A percentile compares a stretch with the other conserved stretches of the same genome.
Conservation (phyloP, 2,888 invertebrate species). For the Branchellion lobata region DNA sequence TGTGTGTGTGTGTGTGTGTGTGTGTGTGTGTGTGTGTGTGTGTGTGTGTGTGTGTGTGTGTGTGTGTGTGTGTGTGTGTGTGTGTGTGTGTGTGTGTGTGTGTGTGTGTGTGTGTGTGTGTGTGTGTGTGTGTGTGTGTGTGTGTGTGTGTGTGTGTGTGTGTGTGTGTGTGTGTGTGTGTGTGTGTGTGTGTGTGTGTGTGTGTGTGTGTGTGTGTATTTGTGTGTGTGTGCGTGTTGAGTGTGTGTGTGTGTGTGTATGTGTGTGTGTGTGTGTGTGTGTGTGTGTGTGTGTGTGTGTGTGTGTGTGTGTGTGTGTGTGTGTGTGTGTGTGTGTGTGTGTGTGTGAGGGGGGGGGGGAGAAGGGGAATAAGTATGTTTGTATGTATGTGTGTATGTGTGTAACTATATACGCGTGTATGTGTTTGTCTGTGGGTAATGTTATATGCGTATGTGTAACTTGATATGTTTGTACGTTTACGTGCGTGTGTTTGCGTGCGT, state of each 20-base stretch:
- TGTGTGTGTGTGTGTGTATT: too few relatives aligned
- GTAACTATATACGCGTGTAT: constrained; percentile 1
- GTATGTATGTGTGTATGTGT: background rate
- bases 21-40: constrained; percentile 31
- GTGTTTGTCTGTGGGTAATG: background rate
- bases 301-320: background rate
- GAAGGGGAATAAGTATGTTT: background rate
- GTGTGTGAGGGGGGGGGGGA: background rate
- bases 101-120: constrained; percentile 30
- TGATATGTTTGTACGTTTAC: background rate
- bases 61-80: constrained; percentile 34
- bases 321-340: background rate
- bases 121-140: constrained; percentile 9
- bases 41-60: constrained; percentile 36
- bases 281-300: background rate
- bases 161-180: background rate
- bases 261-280: background rate
- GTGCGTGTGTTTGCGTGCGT: background rate
- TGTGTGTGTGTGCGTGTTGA: too few relatives aligned
- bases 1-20: constrained; percentile 31
- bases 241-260: background rate
- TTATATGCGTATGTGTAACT: background rate
- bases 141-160: constrained; percentile 17
- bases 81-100: constrained; percentile 32
- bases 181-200: background rate